Evolutionary conservation across 1,140 invertebrate species (phyloP), one percentile per base, ranked within the genome.

Genomic region (Drosophila cardini): DNA sequence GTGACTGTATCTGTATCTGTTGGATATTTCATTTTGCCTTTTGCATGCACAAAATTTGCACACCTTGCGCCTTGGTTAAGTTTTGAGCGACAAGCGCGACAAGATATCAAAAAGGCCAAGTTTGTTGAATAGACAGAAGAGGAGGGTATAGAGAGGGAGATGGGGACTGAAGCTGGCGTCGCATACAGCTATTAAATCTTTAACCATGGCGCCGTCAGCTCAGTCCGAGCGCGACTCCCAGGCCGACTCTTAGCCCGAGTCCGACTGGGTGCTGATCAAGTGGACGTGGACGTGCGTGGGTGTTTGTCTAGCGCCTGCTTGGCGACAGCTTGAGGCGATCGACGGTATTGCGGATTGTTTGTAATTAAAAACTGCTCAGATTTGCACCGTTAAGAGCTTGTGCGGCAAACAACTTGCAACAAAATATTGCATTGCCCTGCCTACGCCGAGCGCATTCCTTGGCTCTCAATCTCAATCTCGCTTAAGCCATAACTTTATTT

Each of bases 51-150:
- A 70, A 76, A 58, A 80, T 89, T 89, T 38, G 74, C 84, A 87
- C 84, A 87, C 84, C 84, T 87, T 87, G 80, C 82, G 60, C 50
- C 60, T 50, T 67, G 61, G 58, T 30, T 40, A 50, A 60, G 62
- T 76, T 85, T 78, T 86, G 82, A 86, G 62, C 76, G 84, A 89
- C 83, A 87, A 87, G 57, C 71, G 80, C 69, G 83, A 89, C 83
- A 83, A 87, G 83, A 89, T 83, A 87, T 89, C 84, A 80, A 83
- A 89, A 83, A 83, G 76, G 11, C 48, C 48, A 50, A 69, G 57
- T 71, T 78, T 74, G 79, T 83, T 83, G 79, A 67, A 62, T 69
- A 34, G 32, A 15, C 21, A 65, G 61, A 38, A 43, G 50, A 16
- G 48, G 73, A 9, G 57, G 16, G 26, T 26, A 7, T 16, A 38